Evolutionary conservation across 2,797 vertebrate species (phyloP).

Genomic region (Karalla daura): DNA sequence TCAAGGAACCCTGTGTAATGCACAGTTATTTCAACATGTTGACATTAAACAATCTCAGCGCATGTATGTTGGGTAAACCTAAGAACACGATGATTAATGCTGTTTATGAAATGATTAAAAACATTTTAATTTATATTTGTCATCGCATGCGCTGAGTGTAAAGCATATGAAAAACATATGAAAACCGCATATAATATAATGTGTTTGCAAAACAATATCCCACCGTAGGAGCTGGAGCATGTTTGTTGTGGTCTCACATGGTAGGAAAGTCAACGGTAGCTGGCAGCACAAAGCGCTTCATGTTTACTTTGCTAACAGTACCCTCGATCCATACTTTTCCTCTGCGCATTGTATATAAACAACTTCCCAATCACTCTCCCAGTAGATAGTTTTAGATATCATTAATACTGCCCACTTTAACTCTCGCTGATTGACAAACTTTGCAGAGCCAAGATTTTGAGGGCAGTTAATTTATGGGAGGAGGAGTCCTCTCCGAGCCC

Average conservation of each 20-base stretch:
- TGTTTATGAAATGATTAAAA: no score
- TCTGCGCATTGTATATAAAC: background rate
- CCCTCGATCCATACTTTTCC: background rate
- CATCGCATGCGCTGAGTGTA: no score
- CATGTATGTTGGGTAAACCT: no score
- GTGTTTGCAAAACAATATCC: background rate
- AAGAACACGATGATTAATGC: no score
- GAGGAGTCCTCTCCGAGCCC: constrained; percentile 2
- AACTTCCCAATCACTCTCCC: background rate
- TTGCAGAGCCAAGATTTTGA: no score
- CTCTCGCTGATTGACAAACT: background rate
- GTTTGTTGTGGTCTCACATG: background rate
- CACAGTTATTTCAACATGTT: background rate
- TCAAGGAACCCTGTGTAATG: background rate
- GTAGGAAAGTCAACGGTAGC: background rate
- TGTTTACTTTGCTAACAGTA: background rate
- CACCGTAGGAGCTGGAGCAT: background rate
- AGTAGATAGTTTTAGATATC: background rate
- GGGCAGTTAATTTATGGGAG: no score
- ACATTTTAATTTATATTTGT: no score
- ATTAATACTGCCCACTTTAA: background rate
- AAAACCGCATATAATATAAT: background rate
- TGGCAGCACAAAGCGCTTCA: background rate
- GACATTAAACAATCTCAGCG: no score
- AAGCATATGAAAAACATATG: background rate